Evolutionary conservation across 1,140 invertebrate species (phyloP), one percentile per base, ranked within the genome.

Genomic region (Orchesella cincta): DNA sequence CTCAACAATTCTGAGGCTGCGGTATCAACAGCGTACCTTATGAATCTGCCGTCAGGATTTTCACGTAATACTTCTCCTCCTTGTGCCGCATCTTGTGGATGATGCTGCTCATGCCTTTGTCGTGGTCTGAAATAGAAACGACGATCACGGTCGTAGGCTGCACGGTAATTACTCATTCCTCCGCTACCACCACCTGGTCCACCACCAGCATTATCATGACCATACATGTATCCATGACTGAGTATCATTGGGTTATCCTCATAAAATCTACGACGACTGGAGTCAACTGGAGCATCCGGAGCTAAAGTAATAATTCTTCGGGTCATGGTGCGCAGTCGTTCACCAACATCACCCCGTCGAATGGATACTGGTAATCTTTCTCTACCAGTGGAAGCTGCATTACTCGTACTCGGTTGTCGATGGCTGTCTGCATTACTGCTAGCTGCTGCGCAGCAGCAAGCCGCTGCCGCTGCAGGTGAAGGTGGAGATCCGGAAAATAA

Each of bases 11-110:
- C 76, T 18, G 77, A 64, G 2, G 79, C 70, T 26, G 77, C 80
- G 20, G 81, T 80, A 16, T 80, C 81, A 18, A 82, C 81, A 26
- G 81, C 81, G 20, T 80, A 46, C 20, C 71, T 73, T 8, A 73
- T 46, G 26, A 73, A 36, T 73, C 71, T 36, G 2, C 71, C 36
- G 23, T 34, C 73, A 23, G 73, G 23, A 54, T 31, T 26, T 12
- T 74, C 52, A 26, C 31, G 29, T 1, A 18, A 33, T 33, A 31
- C 35, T 2, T 46, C 35, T 36, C 28, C 23, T 28, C 3, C n/a
- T n/a, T 29, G 34, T 31, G 20, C 33, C 29, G 52, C 23, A 33
- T 5, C 8, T 28, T 3, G 31, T 31, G 29, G 23, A 31, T 8
- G 18, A 16, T 18, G 23, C 16, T 71, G 29, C 5, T 46, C 34